Evolutionary conservation across 2,113 vertebrate genomes (phyloP).

Genomic region (Misgurnus anguillicaudatus): DNA sequence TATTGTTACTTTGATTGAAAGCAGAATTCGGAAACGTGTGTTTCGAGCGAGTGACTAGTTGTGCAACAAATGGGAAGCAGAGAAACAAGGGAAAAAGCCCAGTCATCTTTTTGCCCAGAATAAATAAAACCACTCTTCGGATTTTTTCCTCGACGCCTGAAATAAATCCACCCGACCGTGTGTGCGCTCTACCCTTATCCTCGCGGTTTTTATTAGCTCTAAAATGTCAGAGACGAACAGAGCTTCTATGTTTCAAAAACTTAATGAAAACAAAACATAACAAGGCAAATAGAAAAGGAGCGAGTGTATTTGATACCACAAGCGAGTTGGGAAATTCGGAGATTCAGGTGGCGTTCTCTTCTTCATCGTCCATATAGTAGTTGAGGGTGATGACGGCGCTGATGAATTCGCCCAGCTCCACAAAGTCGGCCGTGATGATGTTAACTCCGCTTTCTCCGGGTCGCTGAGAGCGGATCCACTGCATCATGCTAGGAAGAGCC

Average conservation of each 20-base stretch:
- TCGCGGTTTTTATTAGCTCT: slow-evolving; percentile 70
- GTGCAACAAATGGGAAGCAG: slow-evolving; percentile 52
- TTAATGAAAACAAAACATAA: slow-evolving; percentile 67
- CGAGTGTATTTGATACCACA: slow-evolving; percentile 63
- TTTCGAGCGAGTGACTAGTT: not conserved
- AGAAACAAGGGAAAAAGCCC: slow-evolving; percentile 53
- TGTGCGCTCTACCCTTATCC: slow-evolving; percentile 32
- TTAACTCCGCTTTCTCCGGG: slow-evolving; percentile 95
- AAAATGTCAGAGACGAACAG: slow-evolving; percentile 73
- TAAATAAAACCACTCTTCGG: slow-evolving; percentile 49
- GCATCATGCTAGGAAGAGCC: slow-evolving; percentile 96
- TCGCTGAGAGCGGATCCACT: slow-evolving; percentile 91
- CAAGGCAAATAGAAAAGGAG: slow-evolving; percentile 59
- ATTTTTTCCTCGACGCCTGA: slow-evolving; percentile 32
- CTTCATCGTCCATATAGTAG: slow-evolving; percentile 89
- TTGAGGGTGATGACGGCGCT: slow-evolving; percentile 97
- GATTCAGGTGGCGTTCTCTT: slow-evolving; percentile 89
- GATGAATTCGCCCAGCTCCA: slow-evolving; percentile 97
- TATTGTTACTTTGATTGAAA: slow-evolving; percentile 31
- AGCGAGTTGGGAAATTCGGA: slow-evolving; percentile 3
- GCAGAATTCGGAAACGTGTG: slow-evolving; percentile 1
- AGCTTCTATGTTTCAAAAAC: slow-evolving; percentile 69
- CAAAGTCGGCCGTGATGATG: slow-evolving; percentile 97
- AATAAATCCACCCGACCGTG: slow-evolving; percentile 34
- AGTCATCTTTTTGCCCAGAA: slow-evolving; percentile 55